Base-by-base conservation (phyloP, 2,797 vertebrate genomes). In the Poecile montanus region DNA sequence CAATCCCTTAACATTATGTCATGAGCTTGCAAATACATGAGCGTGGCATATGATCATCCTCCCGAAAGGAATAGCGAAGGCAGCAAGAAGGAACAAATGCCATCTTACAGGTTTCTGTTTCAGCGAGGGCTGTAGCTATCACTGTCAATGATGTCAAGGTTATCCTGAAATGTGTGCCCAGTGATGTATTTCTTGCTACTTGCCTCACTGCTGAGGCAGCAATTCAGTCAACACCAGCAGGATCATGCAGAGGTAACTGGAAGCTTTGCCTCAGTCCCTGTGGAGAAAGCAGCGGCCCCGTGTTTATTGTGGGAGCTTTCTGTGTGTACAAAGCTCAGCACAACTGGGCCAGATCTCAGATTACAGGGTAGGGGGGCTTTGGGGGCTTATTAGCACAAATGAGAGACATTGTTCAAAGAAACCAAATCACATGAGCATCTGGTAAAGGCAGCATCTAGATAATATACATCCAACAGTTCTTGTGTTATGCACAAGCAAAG, bases 131-230 rank as follows among this genome's bases (percentile, higher is more conserved):
- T 91, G 83, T 44, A 94, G 54, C 76, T 95, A 85, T 97, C 89
- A 6, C 91, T 97, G 92, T 93, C 73, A 11, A 1, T 95, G 95
- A 96, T 92, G 95, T 97, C 79, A 88, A 88, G 91, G 88, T 96
- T 97, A 94, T 74, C 84, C 48, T 94, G 88, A 97, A 96, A 96
- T 50, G 85, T 84, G 81, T 79, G 74, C 72, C 79, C 53, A 26
- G 18, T 84, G 76, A 73, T 92, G 65, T 96, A 95, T 97, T 97
- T 97, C 91, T 97, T 95, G 92, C 78, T 88, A 23, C 78, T 92
- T 94, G 89, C 91, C 95, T 97, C 95, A 96, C 84, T 79, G 89
- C 85, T 50, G 65, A 89, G 84, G 84, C 88, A 95, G 90, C 86
- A 70, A 40, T 89, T 94, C 84, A 89, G 36, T 89, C 88, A 85